Percentiles rank a stretch among this genome's conserved stretches.
Conservation (phyloP, 2,888 invertebrate genomes). For the Reticulitermes lucifugus region DNA sequence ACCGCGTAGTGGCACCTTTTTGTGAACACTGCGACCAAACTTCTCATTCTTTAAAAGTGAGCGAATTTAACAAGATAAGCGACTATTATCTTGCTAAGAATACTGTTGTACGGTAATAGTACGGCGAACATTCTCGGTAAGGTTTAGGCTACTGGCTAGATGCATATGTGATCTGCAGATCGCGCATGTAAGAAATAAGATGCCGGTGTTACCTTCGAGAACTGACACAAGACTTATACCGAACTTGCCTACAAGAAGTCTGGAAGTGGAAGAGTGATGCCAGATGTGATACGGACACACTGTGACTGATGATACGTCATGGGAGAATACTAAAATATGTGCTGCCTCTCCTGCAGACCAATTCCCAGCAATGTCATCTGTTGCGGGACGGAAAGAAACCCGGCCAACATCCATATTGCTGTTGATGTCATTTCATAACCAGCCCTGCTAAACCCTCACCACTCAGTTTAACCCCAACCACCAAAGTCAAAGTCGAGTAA, state of each 20-base stretch:
- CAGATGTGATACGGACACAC: slow-evolving; percentile 38
- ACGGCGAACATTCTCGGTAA: no score
- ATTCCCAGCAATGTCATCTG: slow-evolving; percentile 40
- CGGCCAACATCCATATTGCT: slow-evolving; percentile 31
- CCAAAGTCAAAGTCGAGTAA: not conserved
- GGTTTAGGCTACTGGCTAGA: no score
- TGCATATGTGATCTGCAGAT: no score
- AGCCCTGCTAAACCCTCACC: not conserved
- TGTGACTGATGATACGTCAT: slow-evolving; percentile 34
- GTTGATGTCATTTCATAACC: slow-evolving; percentile 31
- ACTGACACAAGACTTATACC: slow-evolving; percentile 8
- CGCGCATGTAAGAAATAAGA: no score
- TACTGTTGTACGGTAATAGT: no score
- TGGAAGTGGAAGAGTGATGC: slow-evolving; percentile 18
- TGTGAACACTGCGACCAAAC: no score
- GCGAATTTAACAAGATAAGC: no score
- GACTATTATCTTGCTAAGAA: no score
- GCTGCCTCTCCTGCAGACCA: slow-evolving; percentile 21
- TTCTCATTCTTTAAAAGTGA: no score
- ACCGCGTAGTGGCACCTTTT: no score
- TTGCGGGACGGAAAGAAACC: slow-evolving; percentile 12
- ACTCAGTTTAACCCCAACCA: not conserved
- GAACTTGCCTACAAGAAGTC: slow-evolving; percentile 7
- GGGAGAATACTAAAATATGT: slow-evolving; percentile 38
- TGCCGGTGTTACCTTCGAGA: not conserved